Evolutionary conservation across 1,140 invertebrate species (phyloP), one percentile per base, ranked within the genome.

Genomic region (Polypedilum vanderplanki): DNA sequence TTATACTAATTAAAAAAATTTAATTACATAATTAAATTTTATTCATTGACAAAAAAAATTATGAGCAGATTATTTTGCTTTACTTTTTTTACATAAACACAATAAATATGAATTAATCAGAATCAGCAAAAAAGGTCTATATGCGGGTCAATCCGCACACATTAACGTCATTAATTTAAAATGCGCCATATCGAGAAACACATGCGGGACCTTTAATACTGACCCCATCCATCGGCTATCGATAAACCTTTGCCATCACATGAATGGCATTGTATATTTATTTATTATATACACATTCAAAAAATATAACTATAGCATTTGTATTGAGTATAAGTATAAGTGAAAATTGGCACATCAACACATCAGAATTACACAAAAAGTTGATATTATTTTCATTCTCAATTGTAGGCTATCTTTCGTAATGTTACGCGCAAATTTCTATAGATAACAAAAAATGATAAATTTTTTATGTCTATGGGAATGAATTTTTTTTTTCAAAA

Each of bases 171-270:
- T 70, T 22, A 70, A 10, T 18, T 70, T 70, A 70, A 70, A 20
- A 22, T 22, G 65, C 65, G 65, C 65, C 65, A 70, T 70, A 70
- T 70, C 65, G n/a, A 20, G n/a, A 70, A 70, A 70, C 18, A 70
- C 65, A 70, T 70, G 65, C 10, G 65, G 18, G 65, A 70, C 65
- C 65, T 22, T 18, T 33, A 18, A 5, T 18, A 18, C 9, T 70
- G 17, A 70, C 65, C 65, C 20, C n/a, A 57, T 20, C 65, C 65
- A 70, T 18, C 17, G 17, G 65, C 5, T 18, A 70, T 70, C 65
- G 65, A 70, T 70, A 70, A 70, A 70, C 65, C 65, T 70, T 70
- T 70, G 65, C 17, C 65, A 70, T 70, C 65, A 70, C 5, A 15
- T n/a, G 12, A 57, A 57, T 33, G 24, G 24, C 24, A 33, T 33